Evolutionary conservation across 2,797 vertebrate species (phyloP).

Genomic region (Anabacerthia variegaticeps): DNA sequence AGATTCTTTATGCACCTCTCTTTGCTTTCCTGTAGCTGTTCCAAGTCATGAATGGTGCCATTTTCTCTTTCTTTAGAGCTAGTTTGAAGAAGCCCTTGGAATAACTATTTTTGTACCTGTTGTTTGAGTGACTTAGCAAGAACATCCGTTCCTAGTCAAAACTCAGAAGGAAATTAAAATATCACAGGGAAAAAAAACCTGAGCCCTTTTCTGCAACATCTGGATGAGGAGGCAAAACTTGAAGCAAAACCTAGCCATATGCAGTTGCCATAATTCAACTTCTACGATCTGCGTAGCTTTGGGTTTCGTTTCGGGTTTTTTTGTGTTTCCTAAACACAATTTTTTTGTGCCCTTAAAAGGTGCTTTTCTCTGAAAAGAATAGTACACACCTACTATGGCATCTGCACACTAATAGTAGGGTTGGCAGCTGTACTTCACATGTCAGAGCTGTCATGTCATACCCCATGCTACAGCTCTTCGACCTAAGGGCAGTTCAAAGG

Average conservation of each 20-base stretch:
- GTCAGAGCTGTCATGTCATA: neutral
- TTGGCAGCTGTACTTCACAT: neutral
- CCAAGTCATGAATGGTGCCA: neutral
- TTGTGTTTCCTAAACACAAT: neutral
- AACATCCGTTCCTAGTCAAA: neutral
- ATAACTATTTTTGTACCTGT: slow-evolving; percentile 1
- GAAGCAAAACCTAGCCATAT: neutral
- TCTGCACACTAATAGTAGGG: neutral
- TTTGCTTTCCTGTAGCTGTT: slow-evolving; percentile 37
- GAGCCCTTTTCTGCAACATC: neutral
- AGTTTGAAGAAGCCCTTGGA: neutral
- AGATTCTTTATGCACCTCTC: neutral
- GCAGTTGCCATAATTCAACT: neutral
- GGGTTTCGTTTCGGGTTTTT: neutral
- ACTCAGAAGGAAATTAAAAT: neutral
- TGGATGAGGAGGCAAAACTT: neutral
- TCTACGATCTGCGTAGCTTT: neutral
- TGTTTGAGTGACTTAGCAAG: neutral
- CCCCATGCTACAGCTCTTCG: neutral
- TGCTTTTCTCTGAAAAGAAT: neutral
- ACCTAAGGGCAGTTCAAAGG: neutral
- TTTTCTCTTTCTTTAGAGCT: neutral
- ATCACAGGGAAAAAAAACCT: neutral
- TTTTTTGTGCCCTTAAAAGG: neutral
- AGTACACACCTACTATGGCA: neutral